Evolutionary conservation across 2,888 invertebrate genomes (phyloP).

Genomic region (Neelides folsomi): DNA sequence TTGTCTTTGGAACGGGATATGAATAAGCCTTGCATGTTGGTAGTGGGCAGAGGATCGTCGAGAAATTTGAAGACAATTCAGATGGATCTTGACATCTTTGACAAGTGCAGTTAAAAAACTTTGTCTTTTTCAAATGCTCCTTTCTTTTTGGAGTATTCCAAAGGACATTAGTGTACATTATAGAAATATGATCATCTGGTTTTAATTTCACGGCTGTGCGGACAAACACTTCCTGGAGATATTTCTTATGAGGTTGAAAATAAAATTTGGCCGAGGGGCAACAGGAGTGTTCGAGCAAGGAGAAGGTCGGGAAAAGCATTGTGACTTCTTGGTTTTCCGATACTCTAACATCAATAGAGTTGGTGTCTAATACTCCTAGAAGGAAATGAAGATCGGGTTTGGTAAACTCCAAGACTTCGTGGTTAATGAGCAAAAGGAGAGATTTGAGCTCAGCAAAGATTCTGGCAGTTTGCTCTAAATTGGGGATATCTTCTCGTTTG

Average conservation of each 20-base stretch:
- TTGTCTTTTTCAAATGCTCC: constrained; percentile 27
- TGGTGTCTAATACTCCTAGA: constrained; percentile 27
- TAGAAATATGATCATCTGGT: constrained; percentile 23
- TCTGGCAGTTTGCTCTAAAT: constrained; percentile 26
- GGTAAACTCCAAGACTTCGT: constrained; percentile 13
- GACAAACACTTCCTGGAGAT: constrained; percentile 22
- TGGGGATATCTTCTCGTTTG: constrained; percentile 35
- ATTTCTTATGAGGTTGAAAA: constrained; percentile 30
- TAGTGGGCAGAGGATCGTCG: constrained; percentile 28
- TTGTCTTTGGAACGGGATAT: constrained; percentile 6
- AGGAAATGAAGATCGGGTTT: constrained; percentile 31
- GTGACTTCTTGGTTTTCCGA: constrained; percentile 17
- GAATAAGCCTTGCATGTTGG: constrained; percentile 13
- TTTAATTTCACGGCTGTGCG: constrained; percentile 25
- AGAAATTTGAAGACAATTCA: constrained; percentile 31
- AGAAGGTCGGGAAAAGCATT: constrained; percentile 22
- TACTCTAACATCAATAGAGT: constrained; percentile 21
- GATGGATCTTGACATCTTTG: constrained; percentile 25
- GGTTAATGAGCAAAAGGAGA: constrained; percentile 17
- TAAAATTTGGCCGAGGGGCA: constrained; percentile 23
- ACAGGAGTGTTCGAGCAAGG: constrained; percentile 26
- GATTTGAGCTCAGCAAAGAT: constrained; percentile 23
- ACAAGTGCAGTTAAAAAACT: constrained; percentile 31
- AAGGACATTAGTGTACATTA: constrained; percentile 26
- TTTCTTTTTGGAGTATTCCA: constrained; percentile 31